Conservation (phyloP, 30 jellyfish, hydroid and myxozoan species). For the Hydra vulgaris region DNA sequence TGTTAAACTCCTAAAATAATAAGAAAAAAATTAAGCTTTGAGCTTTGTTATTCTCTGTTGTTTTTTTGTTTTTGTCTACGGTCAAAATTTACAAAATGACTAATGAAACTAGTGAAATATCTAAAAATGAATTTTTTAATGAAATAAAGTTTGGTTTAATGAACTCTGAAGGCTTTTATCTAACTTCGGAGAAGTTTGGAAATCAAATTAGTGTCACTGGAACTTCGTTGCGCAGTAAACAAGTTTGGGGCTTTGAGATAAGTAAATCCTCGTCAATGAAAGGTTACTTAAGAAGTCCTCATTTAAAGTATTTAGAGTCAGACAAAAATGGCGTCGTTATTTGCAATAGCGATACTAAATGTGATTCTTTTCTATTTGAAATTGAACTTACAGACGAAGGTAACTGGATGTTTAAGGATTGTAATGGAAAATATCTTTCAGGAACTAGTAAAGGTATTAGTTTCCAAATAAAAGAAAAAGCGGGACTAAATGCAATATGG, state of each 20-base stretch:
- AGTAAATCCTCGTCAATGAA: conserved; percentile 20
- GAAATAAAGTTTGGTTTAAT: conserved; percentile 49
- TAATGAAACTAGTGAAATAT: not conserved
- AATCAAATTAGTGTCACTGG: conserved; percentile 76
- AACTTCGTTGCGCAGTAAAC: conserved; percentile 71
- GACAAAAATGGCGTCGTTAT: conserved; percentile 62
- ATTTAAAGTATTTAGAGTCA: conserved; percentile 56
- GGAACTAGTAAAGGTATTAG: conserved; percentile 65
- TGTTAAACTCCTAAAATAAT: too few relatives aligned
- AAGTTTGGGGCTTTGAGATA: conserved; percentile 77
- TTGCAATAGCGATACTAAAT: conserved; percentile 58
- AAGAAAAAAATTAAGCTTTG: too few relatives aligned
- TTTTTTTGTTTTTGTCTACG: too few relatives aligned
- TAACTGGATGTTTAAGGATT: conserved; percentile 68
- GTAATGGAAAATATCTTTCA: conserved; percentile 64
- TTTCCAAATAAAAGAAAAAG: conserved; percentile 28
- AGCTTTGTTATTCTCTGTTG: too few relatives aligned
- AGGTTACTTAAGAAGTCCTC: conserved; percentile 65
- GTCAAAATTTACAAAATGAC: too few relatives aligned
- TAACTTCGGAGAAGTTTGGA: conserved; percentile 92
- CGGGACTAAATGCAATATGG: conserved; percentile 61
- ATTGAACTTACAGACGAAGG: conserved; percentile 78
- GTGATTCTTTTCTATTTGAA: conserved; percentile 36
- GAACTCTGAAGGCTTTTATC: conserved; percentile 57
- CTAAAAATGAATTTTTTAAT: not conserved